Evolutionary conservation across 2,888 invertebrate genomes (phyloP), one percentile per base, ranked within the genome.

Genomic region (Coecobrya sp.): DNA sequence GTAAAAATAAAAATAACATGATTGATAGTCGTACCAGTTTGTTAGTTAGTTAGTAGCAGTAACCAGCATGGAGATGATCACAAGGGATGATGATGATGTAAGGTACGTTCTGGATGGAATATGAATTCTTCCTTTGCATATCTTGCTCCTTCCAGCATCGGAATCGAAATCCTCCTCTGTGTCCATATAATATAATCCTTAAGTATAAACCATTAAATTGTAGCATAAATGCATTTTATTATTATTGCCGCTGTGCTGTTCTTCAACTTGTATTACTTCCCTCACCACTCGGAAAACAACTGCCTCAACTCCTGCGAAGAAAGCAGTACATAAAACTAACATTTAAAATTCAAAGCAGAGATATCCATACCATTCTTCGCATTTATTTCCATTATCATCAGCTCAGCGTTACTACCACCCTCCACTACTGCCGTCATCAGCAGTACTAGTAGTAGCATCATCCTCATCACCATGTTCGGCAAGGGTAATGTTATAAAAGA

Each of bases 301-400:
- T 36, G 8, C 3, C 49, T 49, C 13, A 11, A 49, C n/a, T n/a
- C n/a, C n/a, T n/a, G 13, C 49, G 49, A 7, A 13, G 49, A 49
- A 70, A 70, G n/a, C 16, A 81, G 81, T 55, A 55, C 27, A 81
- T 81, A 81, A 81, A 81, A 52, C 19, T 3, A 27, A 8, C 55
- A 55, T 81, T 81, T 81, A 55, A 16, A 81, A 81, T 81, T 81
- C 55, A 81, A 55, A 81, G 30, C 55, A 81, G 27, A 81, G 81
- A 81, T 36, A 55, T 52, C 36, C 25, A 76, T 76, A 16, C 16
- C 2, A 36, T 70, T 70, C 70, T n/a, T 16, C 27, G n/a, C 70
- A 70, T 70, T 36, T 70, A 70, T 70, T 70, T 70, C 70, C 36
- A 70, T 70, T 70, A 19, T 70, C n/a, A 36, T 70, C 70, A 42